Evolutionary conservation across 53 echinoderm and acorn worm species (phyloP).

Genomic region (Hippasteria phrygiana): DNA sequence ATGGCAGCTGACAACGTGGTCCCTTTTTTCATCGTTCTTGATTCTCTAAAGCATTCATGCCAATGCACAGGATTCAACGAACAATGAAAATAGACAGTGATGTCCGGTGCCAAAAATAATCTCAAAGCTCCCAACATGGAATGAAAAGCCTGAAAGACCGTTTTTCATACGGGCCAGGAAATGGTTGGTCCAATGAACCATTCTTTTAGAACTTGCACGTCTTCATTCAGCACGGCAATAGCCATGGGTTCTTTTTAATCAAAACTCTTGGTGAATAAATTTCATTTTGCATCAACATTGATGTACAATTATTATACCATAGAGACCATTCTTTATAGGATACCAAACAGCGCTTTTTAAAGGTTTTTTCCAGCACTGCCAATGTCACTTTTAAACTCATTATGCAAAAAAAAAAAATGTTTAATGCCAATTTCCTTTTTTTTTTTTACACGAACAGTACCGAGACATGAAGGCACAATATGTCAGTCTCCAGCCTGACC

Average conservation of each 20-base stretch:
- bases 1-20: no score
- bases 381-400: neutral
- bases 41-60: neutral
- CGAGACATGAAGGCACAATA: conserved; percentile 25
- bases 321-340: neutral
- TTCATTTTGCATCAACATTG: no score
- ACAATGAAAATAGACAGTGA: neutral
- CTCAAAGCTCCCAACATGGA: neutral
- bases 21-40: neutral
- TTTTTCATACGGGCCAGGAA: no score
- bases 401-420: neutral
- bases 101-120: neutral
- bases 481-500: conserved; percentile 59
- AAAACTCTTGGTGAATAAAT: no score
- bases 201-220: no score
- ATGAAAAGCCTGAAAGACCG: no score
- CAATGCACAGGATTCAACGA: neutral
- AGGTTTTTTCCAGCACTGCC: neutral
- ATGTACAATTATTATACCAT: no score
- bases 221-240: no score
- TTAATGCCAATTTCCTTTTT: neutral
- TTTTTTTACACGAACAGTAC: neutral
- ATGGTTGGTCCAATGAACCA: no score
- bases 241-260: no score
- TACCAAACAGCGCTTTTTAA: neutral